Percentiles rank a stretch among this genome's conserved stretches.
Evolutionary conservation across 2,797 vertebrate species (phyloP).

Genomic region (Triplophysa yarkandensis): DNA sequence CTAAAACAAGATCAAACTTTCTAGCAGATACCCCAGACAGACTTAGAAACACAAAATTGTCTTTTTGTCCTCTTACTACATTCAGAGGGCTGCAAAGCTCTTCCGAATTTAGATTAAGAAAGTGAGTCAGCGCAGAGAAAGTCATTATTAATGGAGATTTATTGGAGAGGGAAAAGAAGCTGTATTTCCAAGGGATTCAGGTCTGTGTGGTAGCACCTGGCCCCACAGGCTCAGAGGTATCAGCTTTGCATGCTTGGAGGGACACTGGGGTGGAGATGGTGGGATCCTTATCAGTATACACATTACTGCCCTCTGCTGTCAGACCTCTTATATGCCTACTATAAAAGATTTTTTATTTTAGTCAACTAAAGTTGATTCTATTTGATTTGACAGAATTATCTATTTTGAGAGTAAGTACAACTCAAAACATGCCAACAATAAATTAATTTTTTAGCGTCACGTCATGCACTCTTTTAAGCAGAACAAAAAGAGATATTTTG

Average conservation of each 20-base stretch:
- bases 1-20: slow-evolving; percentile 33
- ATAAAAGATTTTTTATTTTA: too few relatives aligned
- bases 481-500: too few relatives aligned
- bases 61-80: slow-evolving; percentile 33
- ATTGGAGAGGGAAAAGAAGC: slow-evolving; percentile 35
- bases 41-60: slow-evolving; percentile 22
- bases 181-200: slow-evolving; percentile 85
- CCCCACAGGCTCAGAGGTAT: slow-evolving; percentile 83
- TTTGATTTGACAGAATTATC: too few relatives aligned
- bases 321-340: too few relatives aligned
- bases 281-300: slow-evolving; percentile 78
- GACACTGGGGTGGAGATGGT: slow-evolving; percentile 81
- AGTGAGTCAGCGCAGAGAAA: slow-evolving; percentile 40
- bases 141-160: slow-evolving; percentile 43
- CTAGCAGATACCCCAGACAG: slow-evolving; percentile 14
- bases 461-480: too few relatives aligned
- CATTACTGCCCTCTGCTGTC: slow-evolving; percentile 88
- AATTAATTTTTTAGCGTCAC: too few relatives aligned
- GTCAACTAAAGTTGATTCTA: too few relatives aligned
- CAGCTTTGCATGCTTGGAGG: slow-evolving; percentile 85
- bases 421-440: too few relatives aligned
- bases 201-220: slow-evolving; percentile 90
- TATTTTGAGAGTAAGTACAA: too few relatives aligned
- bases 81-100: slow-evolving; percentile 30
- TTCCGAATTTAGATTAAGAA: slow-evolving; percentile 45